phyloP scores from a whole-genome alignment of 2,113 vertebrate genomes.

The Cephalopholis sonnerati region DNA sequence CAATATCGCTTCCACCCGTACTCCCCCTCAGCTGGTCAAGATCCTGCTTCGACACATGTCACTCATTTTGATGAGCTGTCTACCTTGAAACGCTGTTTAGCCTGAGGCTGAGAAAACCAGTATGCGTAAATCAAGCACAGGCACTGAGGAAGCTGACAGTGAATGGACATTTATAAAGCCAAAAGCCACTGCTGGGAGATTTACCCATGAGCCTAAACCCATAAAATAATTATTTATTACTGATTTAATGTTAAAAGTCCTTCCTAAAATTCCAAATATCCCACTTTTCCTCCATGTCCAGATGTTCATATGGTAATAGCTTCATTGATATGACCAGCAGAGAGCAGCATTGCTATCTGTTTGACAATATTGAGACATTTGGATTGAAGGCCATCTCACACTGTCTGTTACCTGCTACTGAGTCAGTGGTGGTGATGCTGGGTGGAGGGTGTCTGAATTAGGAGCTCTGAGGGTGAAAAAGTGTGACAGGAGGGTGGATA shows the following conservation, averaged over 20 bases:
- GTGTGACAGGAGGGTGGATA: constrained; percentile 37
- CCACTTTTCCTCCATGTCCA: not conserved
- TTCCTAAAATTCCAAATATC: not conserved
- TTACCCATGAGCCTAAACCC: not conserved
- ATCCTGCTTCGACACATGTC: constrained; percentile 27
- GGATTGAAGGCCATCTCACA: not conserved
- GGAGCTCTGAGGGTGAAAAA: constrained; percentile 9
- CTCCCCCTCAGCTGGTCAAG: constrained; percentile 18
- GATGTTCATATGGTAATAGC: constrained; percentile 3
- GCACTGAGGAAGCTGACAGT: constrained; percentile 6
- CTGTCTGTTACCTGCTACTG: constrained; percentile 35
- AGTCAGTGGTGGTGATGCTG: not conserved
- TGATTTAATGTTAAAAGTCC: not conserved
- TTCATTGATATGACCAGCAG: constrained; percentile 66
- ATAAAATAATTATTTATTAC: not conserved
- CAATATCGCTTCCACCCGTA: not conserved
- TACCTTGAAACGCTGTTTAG: constrained; percentile 33
- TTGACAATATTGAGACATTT: constrained; percentile 14
- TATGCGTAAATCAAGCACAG: constrained; percentile 14
- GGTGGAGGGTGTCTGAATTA: constrained; percentile 20
- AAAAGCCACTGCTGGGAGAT: constrained; percentile 16
- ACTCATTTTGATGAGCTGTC: constrained; percentile 46
- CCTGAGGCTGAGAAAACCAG: constrained; percentile 28
- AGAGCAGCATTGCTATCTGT: constrained; percentile 79
- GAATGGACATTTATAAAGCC: constrained; percentile 28